Evolutionary conservation across 2,888 invertebrate genomes (phyloP), one percentile per base, ranked within the genome.

Genomic region (Harpagoxenus sublaevis): DNA sequence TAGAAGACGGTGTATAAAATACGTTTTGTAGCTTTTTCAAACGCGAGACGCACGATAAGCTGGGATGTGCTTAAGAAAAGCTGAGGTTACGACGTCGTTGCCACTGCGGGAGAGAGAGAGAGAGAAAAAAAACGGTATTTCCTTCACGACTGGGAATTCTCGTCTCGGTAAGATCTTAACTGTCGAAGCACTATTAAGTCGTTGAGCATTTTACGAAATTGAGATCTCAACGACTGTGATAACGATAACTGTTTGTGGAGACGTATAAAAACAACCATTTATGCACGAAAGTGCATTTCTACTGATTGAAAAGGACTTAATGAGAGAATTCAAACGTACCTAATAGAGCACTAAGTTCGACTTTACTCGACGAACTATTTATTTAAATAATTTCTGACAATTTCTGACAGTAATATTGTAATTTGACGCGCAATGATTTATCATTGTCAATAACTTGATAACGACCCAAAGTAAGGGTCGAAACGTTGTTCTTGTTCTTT

Each of bases 201-300:
- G 53, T 75, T 65, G 75, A 75, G 23, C 48, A 23, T 78, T 78
- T 68, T 66, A 53, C 53, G 68, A 68, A 78, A 78, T 78, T 78
- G 77, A 78, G 77, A 68, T 28, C 77, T 53, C 68, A 78, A 78
- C 42, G 77, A 53, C 28, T 55, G 39, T 78, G 77, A 78, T 78
- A 77, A 66, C 77, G 77, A 66, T 53, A 66, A 66, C 53, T 68
- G 18, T 78, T 66, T 35, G 53, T 1, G 42, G 63, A 12, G 42
- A 55, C 42, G 9, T 42, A 66, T 53, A 78, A 78, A 78, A 66
- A 78, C 77, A 55, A 78, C 66, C 42, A 12, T 68, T 78, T 68
- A 66, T 77, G 39, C 75, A 39, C 39, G 3, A 48, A 3, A 51
- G 15, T 35, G 48, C 66, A 66, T 55, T 66, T 78, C 53, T 28